Conservation (phyloP, 2,888 invertebrate species). For the Apotomis betuletana region DNA sequence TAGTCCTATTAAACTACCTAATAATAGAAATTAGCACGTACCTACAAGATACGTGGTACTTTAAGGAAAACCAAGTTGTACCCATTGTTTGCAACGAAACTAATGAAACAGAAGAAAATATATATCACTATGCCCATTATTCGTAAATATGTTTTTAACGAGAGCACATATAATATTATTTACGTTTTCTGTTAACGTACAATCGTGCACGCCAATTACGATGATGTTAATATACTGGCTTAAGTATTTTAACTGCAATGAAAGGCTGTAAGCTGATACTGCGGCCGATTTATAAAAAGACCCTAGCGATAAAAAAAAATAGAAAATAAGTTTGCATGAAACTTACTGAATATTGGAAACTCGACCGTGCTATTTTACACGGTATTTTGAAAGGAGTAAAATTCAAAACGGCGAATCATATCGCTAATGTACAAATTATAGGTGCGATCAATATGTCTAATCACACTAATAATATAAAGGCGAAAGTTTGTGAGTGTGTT, state of each 20-base stretch:
- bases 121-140: no score
- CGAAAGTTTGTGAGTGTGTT: no score
- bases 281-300: not conserved
- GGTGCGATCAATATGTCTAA: no score
- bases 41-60: not conserved
- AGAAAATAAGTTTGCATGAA: not conserved
- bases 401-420: no score
- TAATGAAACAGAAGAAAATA: no score
- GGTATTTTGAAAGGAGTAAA: no score
- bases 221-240: constrained; percentile 3
- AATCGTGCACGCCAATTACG: not conserved
- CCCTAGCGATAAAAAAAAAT: not conserved
- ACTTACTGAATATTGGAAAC: not conserved
- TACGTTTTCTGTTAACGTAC: not conserved
- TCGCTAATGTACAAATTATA: no score
- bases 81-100: no score
- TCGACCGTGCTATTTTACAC: no score
- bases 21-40: not conserved
- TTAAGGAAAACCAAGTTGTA: not conserved
- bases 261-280: constrained; percentile 10
- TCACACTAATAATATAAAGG: no score
- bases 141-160: no score
- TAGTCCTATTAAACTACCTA: not conserved
- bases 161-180: no score
- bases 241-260: not conserved